Percentiles rank a stretch among this genome's conserved stretches.
Evolutionary conservation across 2,113 vertebrate genomes (phyloP).

Genomic region (Labeo rohita): DNA sequence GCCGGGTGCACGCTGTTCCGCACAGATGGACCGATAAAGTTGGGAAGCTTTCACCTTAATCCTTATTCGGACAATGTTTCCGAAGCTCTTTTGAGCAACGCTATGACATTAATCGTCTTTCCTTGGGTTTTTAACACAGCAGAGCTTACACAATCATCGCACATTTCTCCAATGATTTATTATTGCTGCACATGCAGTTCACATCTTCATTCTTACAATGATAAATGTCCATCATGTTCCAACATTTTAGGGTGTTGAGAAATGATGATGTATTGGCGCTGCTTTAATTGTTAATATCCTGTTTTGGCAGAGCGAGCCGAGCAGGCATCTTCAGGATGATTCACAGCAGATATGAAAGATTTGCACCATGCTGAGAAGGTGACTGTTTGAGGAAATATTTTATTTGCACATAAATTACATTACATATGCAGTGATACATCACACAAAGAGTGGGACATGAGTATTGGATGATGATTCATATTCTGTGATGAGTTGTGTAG

Average conservation of each 20-base stretch:
- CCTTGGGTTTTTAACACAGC: neutral
- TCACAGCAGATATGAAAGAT: constrained; percentile 32
- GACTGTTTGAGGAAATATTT: constrained; percentile 40
- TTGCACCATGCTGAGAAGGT: constrained; percentile 39
- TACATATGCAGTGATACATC: constrained; percentile 52
- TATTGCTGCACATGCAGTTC: neutral
- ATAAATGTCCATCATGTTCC: constrained; percentile 1
- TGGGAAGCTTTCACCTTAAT: constrained; percentile 14
- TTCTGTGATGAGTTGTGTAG: constrained; percentile 42
- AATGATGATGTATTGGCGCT: neutral
- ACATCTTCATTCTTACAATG: neutral
- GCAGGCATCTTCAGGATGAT: constrained; percentile 31
- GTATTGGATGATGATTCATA: constrained; percentile 49
- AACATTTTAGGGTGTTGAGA: neutral
- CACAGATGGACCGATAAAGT: constrained; percentile 28
- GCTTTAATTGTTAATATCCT: constrained; percentile 39
- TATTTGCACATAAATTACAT: constrained; percentile 56
- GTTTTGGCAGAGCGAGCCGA: constrained; percentile 26
- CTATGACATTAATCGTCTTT: neutral
- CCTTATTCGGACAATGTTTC: neutral
- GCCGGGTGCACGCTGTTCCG: neutral
- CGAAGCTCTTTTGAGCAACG: neutral
- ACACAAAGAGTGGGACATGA: constrained; percentile 23
- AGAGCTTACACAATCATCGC: neutral
- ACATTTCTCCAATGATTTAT: neutral